Base-by-base conservation (phyloP, 2,888 invertebrate species). In the Carpatolechia fugitivella region DNA sequence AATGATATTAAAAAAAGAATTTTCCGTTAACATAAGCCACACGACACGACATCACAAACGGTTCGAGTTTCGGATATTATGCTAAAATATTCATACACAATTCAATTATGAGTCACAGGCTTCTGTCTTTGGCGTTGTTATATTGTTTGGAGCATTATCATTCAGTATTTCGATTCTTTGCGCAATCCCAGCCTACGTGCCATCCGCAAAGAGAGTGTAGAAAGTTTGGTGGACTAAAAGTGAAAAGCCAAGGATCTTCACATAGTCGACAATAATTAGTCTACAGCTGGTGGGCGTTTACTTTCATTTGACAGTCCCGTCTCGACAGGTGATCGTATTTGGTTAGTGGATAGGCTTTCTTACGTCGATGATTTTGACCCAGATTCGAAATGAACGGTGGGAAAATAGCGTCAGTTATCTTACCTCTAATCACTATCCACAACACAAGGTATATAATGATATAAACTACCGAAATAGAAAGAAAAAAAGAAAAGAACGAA, bases 261-360 rank as follows among this genome's bases (percentile, higher is more conserved):
- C 60, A 61, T 63, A 61, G 30, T 58, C 53, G 62, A 55, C 62
- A 64, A 68, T 62, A 65, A 71, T 67, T 63, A 66, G 57, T 60
- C 47, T 31, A 11, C 31, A 16, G 54, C 44, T 44, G 36, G 66
- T 61, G 56, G 63, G 64, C 63, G 64, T 63, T 69, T 64, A 70
- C 70, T 70, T 70, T 70, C 70, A 59, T 63, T 67, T 50, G 58
- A 29, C 58, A 59, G 77, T 24, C 24, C 24, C 24, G 24, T 24
- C 24, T 24, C 18, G 40, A 41, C 40, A 92, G 67, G 94, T 94
- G 70, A 20, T 29, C 29, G 44, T 29, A 29, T 44, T 44, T 91
- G n/a, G 93, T 1, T 4, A 18, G 4, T 18, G 4, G 20, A 7
- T 10, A 11, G 40, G 40, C 18, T 41, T 18, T 54, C 56, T 44